phyloP scores from a whole-genome alignment of 64 coral and sea anemone genomes.

The Pocillopora verrucosa region DNA sequence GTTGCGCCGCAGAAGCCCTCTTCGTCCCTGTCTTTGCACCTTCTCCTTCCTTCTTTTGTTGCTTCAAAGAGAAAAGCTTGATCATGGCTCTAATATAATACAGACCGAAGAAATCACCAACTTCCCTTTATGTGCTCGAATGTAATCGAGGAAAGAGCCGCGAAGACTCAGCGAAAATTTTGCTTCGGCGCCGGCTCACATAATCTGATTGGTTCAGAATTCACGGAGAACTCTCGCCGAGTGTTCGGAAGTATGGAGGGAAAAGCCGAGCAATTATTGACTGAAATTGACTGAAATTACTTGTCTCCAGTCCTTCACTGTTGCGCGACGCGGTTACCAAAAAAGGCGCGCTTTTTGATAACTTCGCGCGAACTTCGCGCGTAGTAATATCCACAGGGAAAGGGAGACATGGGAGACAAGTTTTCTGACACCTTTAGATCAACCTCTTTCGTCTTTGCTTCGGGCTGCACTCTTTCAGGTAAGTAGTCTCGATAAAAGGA shows the following conservation, averaged over 20 bases:
- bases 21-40: constrained; percentile 88
- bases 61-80: constrained; percentile 96
- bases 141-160: constrained; percentile 17
- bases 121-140: background rate
- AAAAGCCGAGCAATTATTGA: constrained; percentile 33
- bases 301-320: background rate
- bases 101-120: constrained; percentile 22
- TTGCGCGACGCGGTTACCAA: constrained; percentile 13
- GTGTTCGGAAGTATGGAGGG: background rate
- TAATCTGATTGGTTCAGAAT: constrained; percentile 72
- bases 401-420: background rate
- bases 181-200: constrained; percentile 53
- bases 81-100: constrained; percentile 81
- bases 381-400: background rate
- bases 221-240: constrained; percentile 41
- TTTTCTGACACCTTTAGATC: background rate
- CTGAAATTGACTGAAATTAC: background rate
- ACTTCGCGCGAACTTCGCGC: constrained; percentile 20
- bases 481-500: background rate
- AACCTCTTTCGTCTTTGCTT: background rate
- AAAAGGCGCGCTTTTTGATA: constrained; percentile 27
- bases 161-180: constrained; percentile 65
- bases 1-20: constrained; percentile 95
- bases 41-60: constrained; percentile 99
- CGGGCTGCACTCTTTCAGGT: background rate